Conservation (phyloP, 2,113 vertebrate genomes). For the Spea bombifrons region DNA sequence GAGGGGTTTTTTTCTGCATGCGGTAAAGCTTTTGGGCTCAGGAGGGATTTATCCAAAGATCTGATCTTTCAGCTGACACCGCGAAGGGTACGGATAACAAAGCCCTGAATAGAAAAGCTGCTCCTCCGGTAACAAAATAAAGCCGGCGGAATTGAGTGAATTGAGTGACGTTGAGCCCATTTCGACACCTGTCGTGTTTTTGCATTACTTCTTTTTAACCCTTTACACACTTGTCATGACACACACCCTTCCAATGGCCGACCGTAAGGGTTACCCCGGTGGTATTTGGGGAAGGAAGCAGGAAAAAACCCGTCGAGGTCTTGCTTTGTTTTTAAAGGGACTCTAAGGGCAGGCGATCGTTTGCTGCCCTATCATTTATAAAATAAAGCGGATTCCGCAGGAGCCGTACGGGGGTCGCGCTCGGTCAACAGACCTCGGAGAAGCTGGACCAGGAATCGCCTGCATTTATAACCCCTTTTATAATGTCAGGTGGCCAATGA, state of each 20-base stretch:
- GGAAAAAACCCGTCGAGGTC: too few relatives aligned
- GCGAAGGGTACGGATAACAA: conserved; percentile 39
- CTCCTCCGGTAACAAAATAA: conserved; percentile 39
- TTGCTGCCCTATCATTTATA: too few relatives aligned
- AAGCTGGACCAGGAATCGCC: too few relatives aligned
- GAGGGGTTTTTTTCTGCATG: conserved; percentile 29
- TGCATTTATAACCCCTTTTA: too few relatives aligned
- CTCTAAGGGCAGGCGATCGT: too few relatives aligned
- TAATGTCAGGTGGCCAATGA: too few relatives aligned
- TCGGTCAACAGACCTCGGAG: too few relatives aligned
- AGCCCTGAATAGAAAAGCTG: conserved; percentile 43
- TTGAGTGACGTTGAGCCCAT: background rate
- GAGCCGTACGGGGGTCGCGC: too few relatives aligned
- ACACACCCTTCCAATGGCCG: conserved; percentile 13
- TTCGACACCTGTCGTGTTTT: conserved; percentile 47
- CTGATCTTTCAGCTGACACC: conserved; percentile 41
- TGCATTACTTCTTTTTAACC: conserved; percentile 34
- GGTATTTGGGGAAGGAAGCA: background rate
- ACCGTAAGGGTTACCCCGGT: conserved; percentile 33
- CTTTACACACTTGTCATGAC: conserved; percentile 43
- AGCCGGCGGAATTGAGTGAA: background rate
- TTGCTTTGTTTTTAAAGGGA: background rate
- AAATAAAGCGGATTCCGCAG: too few relatives aligned
- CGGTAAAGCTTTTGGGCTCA: conserved; percentile 25
- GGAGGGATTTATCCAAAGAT: conserved; percentile 33